Percentiles rank a stretch among this genome's conserved stretches.
phyloP scores from a whole-genome alignment of 2,113 vertebrate genomes.

The Sprattus sprattus region DNA sequence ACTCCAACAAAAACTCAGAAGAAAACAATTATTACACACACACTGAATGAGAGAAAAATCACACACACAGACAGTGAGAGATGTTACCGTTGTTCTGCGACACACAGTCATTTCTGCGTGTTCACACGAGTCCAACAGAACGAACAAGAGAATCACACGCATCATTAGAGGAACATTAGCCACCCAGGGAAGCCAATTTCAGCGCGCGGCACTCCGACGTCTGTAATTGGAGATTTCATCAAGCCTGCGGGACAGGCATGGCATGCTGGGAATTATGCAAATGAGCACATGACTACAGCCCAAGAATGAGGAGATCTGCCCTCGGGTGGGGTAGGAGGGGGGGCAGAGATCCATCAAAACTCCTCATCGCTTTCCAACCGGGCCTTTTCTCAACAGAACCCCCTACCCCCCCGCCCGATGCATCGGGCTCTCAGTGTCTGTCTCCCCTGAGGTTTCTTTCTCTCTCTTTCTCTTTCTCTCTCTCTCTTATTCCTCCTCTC shows the following conservation, averaged over 20 bases:
- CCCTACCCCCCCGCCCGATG: background rate
- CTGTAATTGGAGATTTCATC: constrained; percentile 43
- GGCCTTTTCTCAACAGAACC: background rate
- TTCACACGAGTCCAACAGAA: constrained; percentile 24
- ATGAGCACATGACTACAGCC: constrained; percentile 47
- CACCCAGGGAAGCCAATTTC: constrained; percentile 44
- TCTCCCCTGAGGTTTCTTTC: background rate
- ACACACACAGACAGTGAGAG: background rate
- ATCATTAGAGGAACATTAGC: constrained; percentile 52
- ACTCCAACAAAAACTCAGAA: no score
- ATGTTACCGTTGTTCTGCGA: background rate
- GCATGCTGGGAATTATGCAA: constrained; percentile 41
- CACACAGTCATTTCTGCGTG: background rate
- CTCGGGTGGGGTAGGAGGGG: constrained; percentile 1
- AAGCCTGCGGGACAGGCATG: constrained; percentile 27
- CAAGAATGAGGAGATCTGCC: constrained; percentile 28
- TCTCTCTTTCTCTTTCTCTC: background rate
- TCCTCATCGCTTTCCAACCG: background rate
- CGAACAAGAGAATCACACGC: constrained; percentile 46
- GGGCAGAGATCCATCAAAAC: background rate
- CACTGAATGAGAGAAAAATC: no score
- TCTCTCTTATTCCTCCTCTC: background rate
- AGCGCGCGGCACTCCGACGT: constrained; percentile 30
- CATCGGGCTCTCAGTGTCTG: background rate
- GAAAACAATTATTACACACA: no score